Percentiles rank a stretch among this genome's conserved stretches.
These are phyloP conservation scores for Meganola albula DNA, from an alignment of 2,888 invertebrate species.

Conservation along the genomic window DNA sequence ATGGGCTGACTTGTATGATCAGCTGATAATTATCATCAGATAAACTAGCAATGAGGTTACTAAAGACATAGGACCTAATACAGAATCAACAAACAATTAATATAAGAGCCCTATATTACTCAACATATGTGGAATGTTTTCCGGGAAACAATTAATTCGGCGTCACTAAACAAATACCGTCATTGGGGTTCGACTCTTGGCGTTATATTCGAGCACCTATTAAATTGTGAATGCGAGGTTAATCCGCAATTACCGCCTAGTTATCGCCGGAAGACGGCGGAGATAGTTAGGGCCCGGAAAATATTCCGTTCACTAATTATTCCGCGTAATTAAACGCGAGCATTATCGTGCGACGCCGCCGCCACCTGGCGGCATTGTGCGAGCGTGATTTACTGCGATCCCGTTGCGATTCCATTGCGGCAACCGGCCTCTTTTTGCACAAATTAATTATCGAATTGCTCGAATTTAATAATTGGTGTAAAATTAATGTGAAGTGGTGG, in stretches of 20 bases:
- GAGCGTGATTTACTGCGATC: slow-evolving; percentile 73
- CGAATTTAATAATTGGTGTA: slow-evolving; percentile 71
- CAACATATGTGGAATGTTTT: slow-evolving; percentile 41
- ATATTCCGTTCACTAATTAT: slow-evolving; percentile 79
- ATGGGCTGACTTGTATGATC: too few species aligned
- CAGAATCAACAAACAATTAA: slow-evolving; percentile 26
- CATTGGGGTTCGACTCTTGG: slow-evolving; percentile 53
- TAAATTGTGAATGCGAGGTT: slow-evolving; percentile 74
- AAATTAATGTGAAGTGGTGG: slow-evolving; percentile 65
- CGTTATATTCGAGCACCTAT: slow-evolving; percentile 64
- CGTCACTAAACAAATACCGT: slow-evolving; percentile 65
- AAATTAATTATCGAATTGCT: slow-evolving; percentile 75
- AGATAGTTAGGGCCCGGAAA: slow-evolving; percentile 78
- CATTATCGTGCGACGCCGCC: slow-evolving; percentile 73
- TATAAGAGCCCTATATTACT: slow-evolving; percentile 22
- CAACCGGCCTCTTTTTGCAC: slow-evolving; percentile 70
- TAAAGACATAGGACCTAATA: slow-evolving; percentile 21
- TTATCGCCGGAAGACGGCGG: slow-evolving; percentile 76
- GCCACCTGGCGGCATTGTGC: slow-evolving; percentile 76
- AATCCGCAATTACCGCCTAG: slow-evolving; percentile 77
- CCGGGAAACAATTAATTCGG: slow-evolving; percentile 61
- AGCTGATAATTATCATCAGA: too few species aligned
- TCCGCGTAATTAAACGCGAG: slow-evolving; percentile 77
- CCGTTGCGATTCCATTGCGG: slow-evolving; percentile 64
- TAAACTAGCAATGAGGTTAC: too few species aligned